phyloP scores from a whole-genome alignment of 2,113 vertebrate genomes.

The Myiagra hebetior region DNA sequence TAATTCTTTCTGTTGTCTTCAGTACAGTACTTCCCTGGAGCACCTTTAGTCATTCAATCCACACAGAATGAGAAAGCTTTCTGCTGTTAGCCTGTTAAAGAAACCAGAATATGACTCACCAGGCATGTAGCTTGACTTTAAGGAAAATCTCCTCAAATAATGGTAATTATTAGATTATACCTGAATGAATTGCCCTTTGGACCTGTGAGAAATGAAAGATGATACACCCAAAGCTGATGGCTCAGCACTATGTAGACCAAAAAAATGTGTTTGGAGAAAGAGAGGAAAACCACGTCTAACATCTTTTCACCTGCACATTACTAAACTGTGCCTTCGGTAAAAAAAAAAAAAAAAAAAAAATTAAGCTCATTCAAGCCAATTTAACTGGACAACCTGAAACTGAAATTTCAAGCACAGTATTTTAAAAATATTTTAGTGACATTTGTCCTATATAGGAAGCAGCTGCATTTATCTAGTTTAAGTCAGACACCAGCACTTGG shows the following conservation, averaged over 20 bases:
- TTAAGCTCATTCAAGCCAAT: slow-evolving; percentile 2
- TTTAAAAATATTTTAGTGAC: slow-evolving; percentile 38
- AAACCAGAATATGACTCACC: slow-evolving; percentile 43
- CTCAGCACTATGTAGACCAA: neutral
- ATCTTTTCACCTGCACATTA: neutral
- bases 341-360: neutral
- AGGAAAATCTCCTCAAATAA: slow-evolving; percentile 49
- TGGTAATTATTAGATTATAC: neutral
- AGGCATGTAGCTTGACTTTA: slow-evolving; percentile 18
- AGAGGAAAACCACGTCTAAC: neutral
- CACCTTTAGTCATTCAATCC: slow-evolving; percentile 44
- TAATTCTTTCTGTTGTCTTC: slow-evolving; percentile 54
- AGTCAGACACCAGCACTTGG: slow-evolving; percentile 61
- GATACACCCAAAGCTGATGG: slow-evolving; percentile 28
- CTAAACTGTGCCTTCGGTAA: neutral
- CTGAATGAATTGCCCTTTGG: slow-evolving; percentile 29
- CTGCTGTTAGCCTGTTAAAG: slow-evolving; percentile 45
- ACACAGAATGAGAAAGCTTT: slow-evolving; percentile 34
- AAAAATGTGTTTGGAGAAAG: neutral
- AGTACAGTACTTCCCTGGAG: slow-evolving; percentile 46
- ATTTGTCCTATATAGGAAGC: slow-evolving; percentile 62
- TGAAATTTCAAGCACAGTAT: neutral
- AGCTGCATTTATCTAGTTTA: slow-evolving; percentile 60
- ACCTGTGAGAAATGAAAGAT: slow-evolving; percentile 36
- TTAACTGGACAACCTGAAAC: slow-evolving; percentile 5